A percentile compares a stretch with the other conserved stretches of the same genome.
phyloP scores from a whole-genome alignment of 2,888 invertebrate genomes.

The Leucoma salicis region DNA sequence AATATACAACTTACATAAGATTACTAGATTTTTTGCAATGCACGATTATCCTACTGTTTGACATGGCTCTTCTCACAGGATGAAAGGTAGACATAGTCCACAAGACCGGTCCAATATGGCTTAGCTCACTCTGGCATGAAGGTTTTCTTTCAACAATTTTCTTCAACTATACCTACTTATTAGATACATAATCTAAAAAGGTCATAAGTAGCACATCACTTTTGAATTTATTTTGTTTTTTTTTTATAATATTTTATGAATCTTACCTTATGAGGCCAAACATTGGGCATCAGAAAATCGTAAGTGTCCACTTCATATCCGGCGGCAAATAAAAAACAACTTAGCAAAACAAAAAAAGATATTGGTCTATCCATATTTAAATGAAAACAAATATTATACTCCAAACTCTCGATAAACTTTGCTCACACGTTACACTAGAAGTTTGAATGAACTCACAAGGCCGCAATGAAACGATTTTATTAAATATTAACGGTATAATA shows the following conservation, averaged over 20 bases:
- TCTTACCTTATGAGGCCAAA: conserved; percentile 89
- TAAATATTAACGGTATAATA: not conserved
- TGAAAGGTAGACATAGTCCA: too few species aligned
- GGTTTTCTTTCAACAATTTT: too few species aligned
- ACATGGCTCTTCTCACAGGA: too few species aligned
- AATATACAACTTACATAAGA: too few species aligned
- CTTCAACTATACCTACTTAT: too few species aligned
- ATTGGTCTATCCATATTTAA: conserved; percentile 41
- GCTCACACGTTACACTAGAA: not conserved
- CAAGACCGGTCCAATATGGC: too few species aligned
- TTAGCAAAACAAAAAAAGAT: conserved; percentile 39
- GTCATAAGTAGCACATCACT: not conserved
- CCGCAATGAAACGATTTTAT: not conserved
- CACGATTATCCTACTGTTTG: too few species aligned
- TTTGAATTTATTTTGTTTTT: too few species aligned
- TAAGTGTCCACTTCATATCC: conserved; percentile 77
- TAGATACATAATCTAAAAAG: too few species aligned
- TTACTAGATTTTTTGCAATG: too few species aligned
- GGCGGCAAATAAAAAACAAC: conserved; percentile 34
- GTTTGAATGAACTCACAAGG: not conserved
- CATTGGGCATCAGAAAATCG: conserved; percentile 91
- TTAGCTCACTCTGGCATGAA: too few species aligned
- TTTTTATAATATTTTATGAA: not conserved
- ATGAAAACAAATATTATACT: conserved; percentile 4
- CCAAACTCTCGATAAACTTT: not conserved